Evolutionary conservation across 2,888 invertebrate genomes (phyloP).

Genomic region (Acleris cristana): DNA sequence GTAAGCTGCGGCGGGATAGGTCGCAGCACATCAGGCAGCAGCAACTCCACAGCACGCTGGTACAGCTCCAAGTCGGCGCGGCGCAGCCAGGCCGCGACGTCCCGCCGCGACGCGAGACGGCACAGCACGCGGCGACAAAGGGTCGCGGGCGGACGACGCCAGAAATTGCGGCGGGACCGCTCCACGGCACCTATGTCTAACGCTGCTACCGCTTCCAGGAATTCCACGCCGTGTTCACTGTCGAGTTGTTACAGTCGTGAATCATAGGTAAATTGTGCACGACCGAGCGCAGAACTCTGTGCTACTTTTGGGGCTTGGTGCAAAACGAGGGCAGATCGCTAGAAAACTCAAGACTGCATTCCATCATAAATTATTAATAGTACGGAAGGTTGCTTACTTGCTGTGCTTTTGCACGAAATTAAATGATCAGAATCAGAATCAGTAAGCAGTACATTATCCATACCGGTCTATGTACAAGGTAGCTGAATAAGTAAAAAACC

Average conservation of each 20-base stretch:
- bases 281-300: neutral
- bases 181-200: slow-evolving; percentile 96
- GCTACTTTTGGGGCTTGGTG: too few relatives aligned
- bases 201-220: slow-evolving; percentile 95
- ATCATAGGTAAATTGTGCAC: neutral
- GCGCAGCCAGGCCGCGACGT: slow-evolving; percentile 91
- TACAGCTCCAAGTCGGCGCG: slow-evolving; percentile 96
- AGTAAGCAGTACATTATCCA: too few relatives aligned
- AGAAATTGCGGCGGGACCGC: slow-evolving; percentile 95
- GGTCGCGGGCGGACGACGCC: slow-evolving; percentile 90
- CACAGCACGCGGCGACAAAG: slow-evolving; percentile 97
- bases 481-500: neutral
- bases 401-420: too few relatives aligned
- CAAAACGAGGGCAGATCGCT: too few relatives aligned
- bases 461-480: too few relatives aligned
- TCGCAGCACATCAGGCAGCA: slow-evolving; percentile 97
- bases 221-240: slow-evolving; percentile 87
- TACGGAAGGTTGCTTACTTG: too few relatives aligned
- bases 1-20: slow-evolving; percentile 97
- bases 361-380: too few relatives aligned
- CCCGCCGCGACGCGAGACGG: slow-evolving; percentile 84
- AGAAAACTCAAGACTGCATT: too few relatives aligned
- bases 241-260: too few relatives aligned
- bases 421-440: neutral
- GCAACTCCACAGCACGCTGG: slow-evolving; percentile 97